Base-by-base conservation (phyloP, 2,888 invertebrate genomes). In the Sarcophaga rosellei region DNA sequence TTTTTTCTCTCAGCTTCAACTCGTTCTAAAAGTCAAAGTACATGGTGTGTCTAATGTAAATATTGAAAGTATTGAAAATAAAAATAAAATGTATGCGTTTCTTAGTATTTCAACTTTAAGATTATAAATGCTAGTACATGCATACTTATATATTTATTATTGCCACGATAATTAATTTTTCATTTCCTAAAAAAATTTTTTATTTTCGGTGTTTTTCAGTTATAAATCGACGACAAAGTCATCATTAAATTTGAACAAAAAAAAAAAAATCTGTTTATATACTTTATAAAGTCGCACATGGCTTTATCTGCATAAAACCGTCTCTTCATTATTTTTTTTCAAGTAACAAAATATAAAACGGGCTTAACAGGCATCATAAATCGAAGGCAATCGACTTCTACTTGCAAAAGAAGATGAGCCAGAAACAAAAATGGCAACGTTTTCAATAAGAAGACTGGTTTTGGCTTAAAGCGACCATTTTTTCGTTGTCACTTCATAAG, bases 351-450 rank as follows among this genome's bases (percentile, higher is more conserved):
- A 69, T 77, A 74, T 81, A 70, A 81, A 82, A 78, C 86, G 44
- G 61, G 62, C 81, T 74, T 53, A 78, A 70, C 83, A 57, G 73
- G 6, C 53, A 68, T 35, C 65, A 74, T 84, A 77, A 81, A 53
- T 57, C 74, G 86, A 86, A 86, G 86, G 86, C 78, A 84, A 86
- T 25, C 86, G 65, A 84, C 86, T 84, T 81, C 45, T n/a, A 35
- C 23, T 59, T 53, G 53, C 47, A n/a, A 59, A 76, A 59, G 6
- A 63, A 66, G 61, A 69, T 61, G 47, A 44, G 47, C 20, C 45
- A 53, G 8, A 25, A 25, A 81, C 69, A 77, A 70, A 68, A 53
- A 62, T 66, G 45, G 35, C 35, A 35, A 35, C 35, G 8, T 35
- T 35, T 25, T 35, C 10, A 35, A 35, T 35, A 35, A 35, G 1